Evolutionary conservation across 2,888 invertebrate species (phyloP).

Genomic region (Tenthredo distinguenda): DNA sequence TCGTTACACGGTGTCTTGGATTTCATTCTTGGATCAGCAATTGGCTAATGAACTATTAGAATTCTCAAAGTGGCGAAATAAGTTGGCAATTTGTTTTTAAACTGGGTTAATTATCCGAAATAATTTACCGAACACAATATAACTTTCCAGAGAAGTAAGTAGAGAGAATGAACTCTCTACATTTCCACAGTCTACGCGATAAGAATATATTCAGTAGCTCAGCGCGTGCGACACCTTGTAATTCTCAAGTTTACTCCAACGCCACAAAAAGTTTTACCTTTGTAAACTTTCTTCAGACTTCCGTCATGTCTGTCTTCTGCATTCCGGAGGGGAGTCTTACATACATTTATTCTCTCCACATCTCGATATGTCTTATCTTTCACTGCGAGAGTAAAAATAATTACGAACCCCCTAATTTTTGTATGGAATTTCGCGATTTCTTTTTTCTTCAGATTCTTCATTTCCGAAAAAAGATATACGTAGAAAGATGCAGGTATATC

Average conservation of each 20-base stretch:
- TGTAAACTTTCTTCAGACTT: constrained; percentile 28
- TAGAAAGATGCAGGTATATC: neutral
- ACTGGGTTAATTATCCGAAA: constrained; percentile 55
- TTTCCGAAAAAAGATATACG: neutral
- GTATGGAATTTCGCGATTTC: neutral
- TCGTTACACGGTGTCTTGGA: neutral
- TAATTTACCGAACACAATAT: constrained; percentile 46
- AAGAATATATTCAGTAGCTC: constrained; percentile 35
- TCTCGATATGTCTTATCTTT: neutral
- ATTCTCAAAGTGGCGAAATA: constrained; percentile 9
- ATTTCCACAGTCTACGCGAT: constrained; percentile 1
- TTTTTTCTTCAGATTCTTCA: neutral
- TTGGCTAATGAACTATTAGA: constrained; percentile 13
- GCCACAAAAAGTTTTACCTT: constrained; percentile 33
- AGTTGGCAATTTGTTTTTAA: constrained; percentile 47
- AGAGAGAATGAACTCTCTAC: constrained; percentile 24
- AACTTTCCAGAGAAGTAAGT: neutral
- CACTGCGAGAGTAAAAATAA: neutral
- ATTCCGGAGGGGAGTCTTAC: neutral
- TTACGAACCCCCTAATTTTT: neutral
- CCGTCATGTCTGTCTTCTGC: constrained; percentile 9
- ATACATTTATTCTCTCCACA: neutral
- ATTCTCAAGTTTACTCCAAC: constrained; percentile 11
- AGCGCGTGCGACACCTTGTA: constrained; percentile 32
- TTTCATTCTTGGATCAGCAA: neutral